Conservation (phyloP, 2,797 vertebrate species). For the Alfaro cultratus region DNA sequence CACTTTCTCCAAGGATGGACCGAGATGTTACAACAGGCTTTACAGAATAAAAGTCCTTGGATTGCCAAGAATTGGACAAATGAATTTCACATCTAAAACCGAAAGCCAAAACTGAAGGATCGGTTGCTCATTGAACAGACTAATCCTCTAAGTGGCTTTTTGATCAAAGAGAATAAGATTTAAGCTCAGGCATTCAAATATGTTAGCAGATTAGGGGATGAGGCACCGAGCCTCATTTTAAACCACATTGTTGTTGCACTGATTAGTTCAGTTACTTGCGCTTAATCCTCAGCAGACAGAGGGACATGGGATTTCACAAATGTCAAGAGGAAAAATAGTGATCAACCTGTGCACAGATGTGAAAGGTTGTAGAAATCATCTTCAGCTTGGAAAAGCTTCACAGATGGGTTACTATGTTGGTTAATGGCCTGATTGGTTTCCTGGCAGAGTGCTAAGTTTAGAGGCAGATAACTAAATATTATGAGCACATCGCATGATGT, state of each 20-base stretch:
- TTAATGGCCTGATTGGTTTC: constrained; percentile 25
- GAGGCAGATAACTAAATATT: constrained; percentile 28
- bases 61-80: constrained; percentile 39
- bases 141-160: constrained; percentile 55
- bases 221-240: constrained; percentile 49
- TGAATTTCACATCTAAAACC: constrained; percentile 50
- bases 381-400: constrained; percentile 61
- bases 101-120: constrained; percentile 9
- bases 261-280: constrained; percentile 68
- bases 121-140: constrained; percentile 37
- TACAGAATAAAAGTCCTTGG: constrained; percentile 46
- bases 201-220: neutral
- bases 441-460: constrained; percentile 28
- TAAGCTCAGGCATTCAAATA: constrained; percentile 25
- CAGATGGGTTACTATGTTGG: constrained; percentile 48
- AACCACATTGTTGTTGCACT: constrained; percentile 58
- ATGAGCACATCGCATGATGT: constrained; percentile 5
- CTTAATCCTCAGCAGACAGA: constrained; percentile 69
- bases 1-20: constrained; percentile 56
- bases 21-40: constrained; percentile 59
- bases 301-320: constrained; percentile 58
- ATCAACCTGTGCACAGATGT: constrained; percentile 55
- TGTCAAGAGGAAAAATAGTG: constrained; percentile 56
- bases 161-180: constrained; percentile 54
- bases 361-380: constrained; percentile 57